Evolutionary conservation across 2,888 invertebrate species (phyloP), one percentile per base, ranked within the genome.

Genomic region (Trichogramma dendrolimi): DNA sequence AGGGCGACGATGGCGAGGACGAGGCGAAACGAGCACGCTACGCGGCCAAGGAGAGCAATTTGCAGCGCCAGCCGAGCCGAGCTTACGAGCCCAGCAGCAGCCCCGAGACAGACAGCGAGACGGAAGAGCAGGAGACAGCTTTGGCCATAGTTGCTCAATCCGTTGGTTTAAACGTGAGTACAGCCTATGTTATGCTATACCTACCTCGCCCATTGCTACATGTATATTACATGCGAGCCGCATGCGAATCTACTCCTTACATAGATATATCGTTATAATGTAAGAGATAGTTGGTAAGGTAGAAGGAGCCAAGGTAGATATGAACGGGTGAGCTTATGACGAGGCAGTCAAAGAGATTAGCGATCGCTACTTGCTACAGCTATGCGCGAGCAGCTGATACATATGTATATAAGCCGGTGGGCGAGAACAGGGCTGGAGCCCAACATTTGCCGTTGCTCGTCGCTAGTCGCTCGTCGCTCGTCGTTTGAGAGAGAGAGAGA

Each of bases 101-200:
- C n/a, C 74, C 83, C 49, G 86, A 86, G 68, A 84, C 84, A 4
- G 88, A 89, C 72, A 86, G 86, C 0, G 89, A 89, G 71, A 81
- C 83, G 0, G 88, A 88, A 65, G 86, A 86, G 54, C 82, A 83
- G 50, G 85, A 86, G 63, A 84, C 85, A 69, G 79, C 84, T 64
- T 70, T 69, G 46, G 85, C 87, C 64, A 82, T 88, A 61, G 84
- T 87, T 69, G 83, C 83, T 11, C 84, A 84, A 69, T 85, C 87
- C 11, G 81, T 87, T 64, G 89, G 87, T 49, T 87, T 87, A 85
- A 91, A 91, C 78, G 91, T 91, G 80, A 89, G 90, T 88, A 39
- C 44, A 8, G n/a, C 46, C n/a, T 38, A 53, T 53, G 11, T 51
- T 10, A 27, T 27, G 27, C 27, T 27, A 27, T 27, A 27, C 6